A percentile compares a stretch with the other conserved stretches of the same genome.
These are phyloP conservation scores for Aporophyla nigra DNA, from an alignment of 2,888 invertebrate genomes.

Conservation along the genomic window DNA sequence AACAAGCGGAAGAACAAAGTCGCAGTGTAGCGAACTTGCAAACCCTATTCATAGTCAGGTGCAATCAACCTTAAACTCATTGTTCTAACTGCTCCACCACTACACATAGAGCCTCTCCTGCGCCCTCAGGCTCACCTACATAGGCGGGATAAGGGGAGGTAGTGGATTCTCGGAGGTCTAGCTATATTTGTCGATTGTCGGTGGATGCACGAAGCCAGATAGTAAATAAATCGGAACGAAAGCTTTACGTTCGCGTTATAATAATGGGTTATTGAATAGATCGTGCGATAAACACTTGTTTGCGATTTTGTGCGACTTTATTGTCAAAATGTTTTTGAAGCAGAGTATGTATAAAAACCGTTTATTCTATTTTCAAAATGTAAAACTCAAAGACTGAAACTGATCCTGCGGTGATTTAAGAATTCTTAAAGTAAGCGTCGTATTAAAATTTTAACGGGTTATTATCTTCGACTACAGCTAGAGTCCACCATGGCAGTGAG, in stretches of 20 bases:
- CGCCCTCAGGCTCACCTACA: slow-evolving; percentile 49
- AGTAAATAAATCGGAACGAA: slow-evolving; percentile 77
- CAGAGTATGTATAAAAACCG: too few relatives aligned
- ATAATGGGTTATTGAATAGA: slow-evolving; percentile 77
- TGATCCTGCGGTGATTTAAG: not conserved
- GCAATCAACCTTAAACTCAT: slow-evolving; percentile 88
- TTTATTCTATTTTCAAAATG: slow-evolving; percentile 5
- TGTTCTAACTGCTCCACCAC: slow-evolving; percentile 78
- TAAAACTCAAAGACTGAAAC: not conserved
- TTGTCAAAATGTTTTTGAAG: slow-evolving; percentile 25
- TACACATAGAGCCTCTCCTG: slow-evolving; percentile 66
- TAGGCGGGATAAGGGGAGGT: slow-evolving; percentile 46
- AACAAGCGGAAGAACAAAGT: slow-evolving; percentile 80
- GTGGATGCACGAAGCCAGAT: slow-evolving; percentile 84
- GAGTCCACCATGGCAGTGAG: not conserved
- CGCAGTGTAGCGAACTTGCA: slow-evolving; percentile 75
- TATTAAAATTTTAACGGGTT: not conserved
- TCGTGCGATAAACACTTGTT: slow-evolving; percentile 65
- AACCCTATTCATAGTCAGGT: slow-evolving; percentile 83
- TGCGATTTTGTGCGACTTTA: slow-evolving; percentile 41
- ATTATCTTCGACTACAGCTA: not conserved
- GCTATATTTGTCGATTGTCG: slow-evolving; percentile 61
- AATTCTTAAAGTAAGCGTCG: not conserved
- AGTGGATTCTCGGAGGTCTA: slow-evolving; percentile 58
- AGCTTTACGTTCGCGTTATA: slow-evolving; percentile 74